A percentile compares a stretch with the other conserved stretches of the same genome.
These are phyloP conservation scores for Napeogenes inachia DNA, from an alignment of 2,888 invertebrate genomes.

Conservation along the genomic window DNA sequence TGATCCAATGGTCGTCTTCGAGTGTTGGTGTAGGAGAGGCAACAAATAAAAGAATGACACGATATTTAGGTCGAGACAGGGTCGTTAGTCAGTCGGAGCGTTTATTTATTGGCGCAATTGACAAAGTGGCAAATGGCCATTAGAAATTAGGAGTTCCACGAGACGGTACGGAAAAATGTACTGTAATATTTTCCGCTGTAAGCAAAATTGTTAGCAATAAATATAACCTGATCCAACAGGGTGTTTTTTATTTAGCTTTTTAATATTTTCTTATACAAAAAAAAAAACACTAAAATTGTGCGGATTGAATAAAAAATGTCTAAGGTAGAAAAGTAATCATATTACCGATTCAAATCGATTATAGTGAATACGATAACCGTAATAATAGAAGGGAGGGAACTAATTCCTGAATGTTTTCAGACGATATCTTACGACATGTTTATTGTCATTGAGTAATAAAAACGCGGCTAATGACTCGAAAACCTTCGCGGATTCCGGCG, in stretches of 20 bases:
- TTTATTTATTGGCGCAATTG: constrained; percentile 77
- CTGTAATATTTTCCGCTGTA: constrained; percentile 67
- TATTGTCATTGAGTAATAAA: constrained; percentile 74
- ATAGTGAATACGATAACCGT: constrained; percentile 60
- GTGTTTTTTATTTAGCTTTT: constrained; percentile 7
- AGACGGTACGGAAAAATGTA: constrained; percentile 66
- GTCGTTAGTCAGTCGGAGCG: constrained; percentile 62
- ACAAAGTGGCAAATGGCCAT: constrained; percentile 78
- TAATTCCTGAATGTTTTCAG: constrained; percentile 74
- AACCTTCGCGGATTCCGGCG: constrained; percentile 57
- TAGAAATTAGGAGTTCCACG: constrained; percentile 73
- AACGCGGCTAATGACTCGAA: constrained; percentile 73
- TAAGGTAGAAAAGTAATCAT: constrained; percentile 26
- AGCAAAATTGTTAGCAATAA: constrained; percentile 72
- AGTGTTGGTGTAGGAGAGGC: constrained; percentile 16
- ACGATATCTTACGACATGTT: constrained; percentile 75
- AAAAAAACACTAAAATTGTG: neutral
- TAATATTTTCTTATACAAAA: neutral
- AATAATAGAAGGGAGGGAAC: constrained; percentile 60
- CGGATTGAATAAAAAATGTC: neutral
- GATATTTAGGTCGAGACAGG: constrained; percentile 63
- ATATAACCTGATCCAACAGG: constrained; percentile 38
- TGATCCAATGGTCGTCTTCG: constrained; percentile 18
- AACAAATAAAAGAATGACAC: constrained; percentile 65
- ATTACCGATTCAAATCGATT: constrained; percentile 48